Evolutionary conservation across 2,113 vertebrate genomes (phyloP).

Genomic region (Euleptes europaea): DNA sequence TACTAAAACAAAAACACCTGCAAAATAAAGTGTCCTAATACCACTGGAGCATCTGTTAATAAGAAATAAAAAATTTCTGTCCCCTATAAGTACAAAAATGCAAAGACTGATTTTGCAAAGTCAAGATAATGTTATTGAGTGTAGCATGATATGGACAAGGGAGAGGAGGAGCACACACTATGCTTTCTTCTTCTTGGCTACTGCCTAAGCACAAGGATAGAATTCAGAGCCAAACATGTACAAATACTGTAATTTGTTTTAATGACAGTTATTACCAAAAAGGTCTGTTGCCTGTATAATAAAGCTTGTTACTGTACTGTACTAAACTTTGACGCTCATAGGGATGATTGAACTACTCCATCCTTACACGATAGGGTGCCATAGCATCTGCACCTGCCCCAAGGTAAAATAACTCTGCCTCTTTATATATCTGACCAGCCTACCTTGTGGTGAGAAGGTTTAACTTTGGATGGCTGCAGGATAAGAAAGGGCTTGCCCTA

Average conservation of each 20-base stretch:
- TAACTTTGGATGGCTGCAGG: neutral
- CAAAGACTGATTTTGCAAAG: neutral
- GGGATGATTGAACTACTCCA: too few relatives aligned
- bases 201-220: neutral
- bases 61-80: neutral
- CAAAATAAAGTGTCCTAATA: neutral
- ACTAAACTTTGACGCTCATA: too few relatives aligned
- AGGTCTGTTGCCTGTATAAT: too few relatives aligned
- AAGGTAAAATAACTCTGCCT: neutral
- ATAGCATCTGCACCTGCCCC: neutral
- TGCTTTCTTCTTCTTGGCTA: neutral
- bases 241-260: too few relatives aligned
- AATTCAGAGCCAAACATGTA: neutral
- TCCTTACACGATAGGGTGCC: too few relatives aligned
- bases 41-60: neutral
- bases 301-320: too few relatives aligned
- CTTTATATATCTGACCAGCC: neutral
- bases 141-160: neutral
- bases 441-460: neutral
- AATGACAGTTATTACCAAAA: too few relatives aligned
- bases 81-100: neutral
- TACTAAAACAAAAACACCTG: neutral
- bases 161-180: neutral
- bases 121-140: neutral
- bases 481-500: neutral